phyloP scores from a whole-genome alignment of 2,888 invertebrate genomes.

The Drosophila yooni region DNA sequence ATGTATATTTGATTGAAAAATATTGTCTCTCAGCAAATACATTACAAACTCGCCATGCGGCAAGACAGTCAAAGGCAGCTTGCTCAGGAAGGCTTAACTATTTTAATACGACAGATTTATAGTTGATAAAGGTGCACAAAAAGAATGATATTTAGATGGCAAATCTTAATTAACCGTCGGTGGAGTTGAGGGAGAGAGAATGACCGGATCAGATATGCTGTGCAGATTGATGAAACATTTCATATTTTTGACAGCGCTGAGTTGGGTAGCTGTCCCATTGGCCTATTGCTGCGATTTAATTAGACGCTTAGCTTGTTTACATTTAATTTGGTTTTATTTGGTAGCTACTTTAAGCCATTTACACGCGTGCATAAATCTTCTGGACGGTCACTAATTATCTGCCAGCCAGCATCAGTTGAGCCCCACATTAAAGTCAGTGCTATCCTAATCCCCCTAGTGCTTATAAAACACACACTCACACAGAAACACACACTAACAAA shows the following conservation, averaged over 20 bases:
- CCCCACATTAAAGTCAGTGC: slow-evolving; percentile 68
- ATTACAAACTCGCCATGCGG: slow-evolving; percentile 17
- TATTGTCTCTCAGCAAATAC: background rate
- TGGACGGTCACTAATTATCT: slow-evolving; percentile 74
- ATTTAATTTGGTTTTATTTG: slow-evolving; percentile 72
- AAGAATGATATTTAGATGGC: slow-evolving; percentile 42
- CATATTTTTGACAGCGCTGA: slow-evolving; percentile 62
- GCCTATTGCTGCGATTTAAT: slow-evolving; percentile 62
- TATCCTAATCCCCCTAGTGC: slow-evolving; percentile 70
- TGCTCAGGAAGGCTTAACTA: slow-evolving; percentile 39
- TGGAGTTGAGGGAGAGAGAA: slow-evolving; percentile 8
- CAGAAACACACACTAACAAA: slow-evolving; percentile 4
- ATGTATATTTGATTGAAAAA: slow-evolving; percentile 21
- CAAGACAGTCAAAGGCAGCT: background rate
- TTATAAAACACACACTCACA: slow-evolving; percentile 56
- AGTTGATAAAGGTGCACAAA: slow-evolving; percentile 63
- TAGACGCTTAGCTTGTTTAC: slow-evolving; percentile 72
- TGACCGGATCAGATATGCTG: slow-evolving; percentile 9
- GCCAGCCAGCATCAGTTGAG: slow-evolving; percentile 68
- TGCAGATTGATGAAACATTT: slow-evolving; percentile 69
- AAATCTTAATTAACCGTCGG: slow-evolving; percentile 69
- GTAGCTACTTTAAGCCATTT: slow-evolving; percentile 73
- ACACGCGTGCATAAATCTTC: slow-evolving; percentile 77
- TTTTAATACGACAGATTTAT: slow-evolving; percentile 57
- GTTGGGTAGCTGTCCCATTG: slow-evolving; percentile 40